Evolutionary conservation across 2,888 invertebrate genomes (phyloP).

Genomic region (Catocala nupta): DNA sequence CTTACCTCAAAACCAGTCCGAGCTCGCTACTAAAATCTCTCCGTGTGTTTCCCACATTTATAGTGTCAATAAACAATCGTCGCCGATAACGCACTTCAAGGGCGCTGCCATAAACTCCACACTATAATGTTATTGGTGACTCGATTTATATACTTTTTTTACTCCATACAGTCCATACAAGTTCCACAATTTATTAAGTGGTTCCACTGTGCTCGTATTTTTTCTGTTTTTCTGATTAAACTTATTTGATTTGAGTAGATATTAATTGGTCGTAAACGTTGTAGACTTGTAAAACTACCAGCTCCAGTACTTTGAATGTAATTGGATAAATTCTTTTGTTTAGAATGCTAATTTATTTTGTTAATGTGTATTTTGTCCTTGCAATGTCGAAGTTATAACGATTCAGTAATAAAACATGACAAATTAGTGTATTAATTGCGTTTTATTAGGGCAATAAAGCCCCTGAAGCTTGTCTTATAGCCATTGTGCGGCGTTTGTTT

Average conservation of each 20-base stretch:
- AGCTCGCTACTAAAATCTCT: conserved; percentile 42
- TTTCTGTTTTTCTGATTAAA: conserved; percentile 65
- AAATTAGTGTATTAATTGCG: conserved; percentile 39
- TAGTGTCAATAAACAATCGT: conserved; percentile 81
- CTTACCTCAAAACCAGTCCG: conserved; percentile 16
- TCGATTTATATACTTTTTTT: conserved; percentile 77
- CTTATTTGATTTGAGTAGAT: conserved; percentile 66
- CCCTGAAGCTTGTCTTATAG: conserved; percentile 23
- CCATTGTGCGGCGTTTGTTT: conserved; percentile 26
- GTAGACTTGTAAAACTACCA: conserved; percentile 26
- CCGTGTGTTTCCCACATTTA: conserved; percentile 73
- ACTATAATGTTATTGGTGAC: conserved; percentile 83
- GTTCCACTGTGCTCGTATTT: conserved; percentile 66
- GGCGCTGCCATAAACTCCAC: conserved; percentile 80
- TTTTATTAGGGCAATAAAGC: conserved; percentile 47
- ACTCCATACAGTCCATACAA: conserved; percentile 60
- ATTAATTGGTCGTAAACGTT: conserved; percentile 68
- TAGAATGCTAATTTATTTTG: conserved; percentile 30
- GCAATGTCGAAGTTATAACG: conserved; percentile 35
- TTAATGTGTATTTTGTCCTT: conserved; percentile 35
- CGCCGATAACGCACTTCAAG: conserved; percentile 78
- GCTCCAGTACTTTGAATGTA: conserved; percentile 13
- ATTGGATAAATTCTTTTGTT: conserved; percentile 26
- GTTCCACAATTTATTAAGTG: conserved; percentile 80
- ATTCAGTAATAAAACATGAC: conserved; percentile 42